Evolutionary conservation across 1,140 invertebrate species (phyloP).

Genomic region (Leptopilina clavipes): DNA sequence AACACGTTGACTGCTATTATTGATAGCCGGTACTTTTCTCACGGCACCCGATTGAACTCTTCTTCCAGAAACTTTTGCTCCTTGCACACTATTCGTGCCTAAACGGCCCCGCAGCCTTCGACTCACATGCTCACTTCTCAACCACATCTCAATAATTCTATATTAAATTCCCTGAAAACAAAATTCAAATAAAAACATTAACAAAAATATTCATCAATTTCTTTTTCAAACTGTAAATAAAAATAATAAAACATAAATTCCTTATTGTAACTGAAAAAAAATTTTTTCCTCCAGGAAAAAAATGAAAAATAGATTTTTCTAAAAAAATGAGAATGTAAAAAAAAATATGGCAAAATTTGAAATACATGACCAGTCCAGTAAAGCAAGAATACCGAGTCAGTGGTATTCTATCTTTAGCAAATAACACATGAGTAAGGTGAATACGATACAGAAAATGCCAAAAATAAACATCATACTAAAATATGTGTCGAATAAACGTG

Average conservation of each 20-base stretch:
- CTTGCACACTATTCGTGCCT: conserved; percentile 52
- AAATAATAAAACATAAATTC: background rate
- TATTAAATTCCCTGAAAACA: conserved; percentile 52
- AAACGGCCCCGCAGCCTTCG: conserved; percentile 72
- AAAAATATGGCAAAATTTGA: conserved; percentile 32
- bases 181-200: no score
- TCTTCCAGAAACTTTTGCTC: conserved; percentile 59
- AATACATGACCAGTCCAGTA: conserved; percentile 47
- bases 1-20: conserved; percentile 65
- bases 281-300: no score
- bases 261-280: no score
- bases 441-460: conserved; percentile 32
- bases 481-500: background rate
- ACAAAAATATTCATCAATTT: conserved; percentile 6
- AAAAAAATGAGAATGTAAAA: background rate
- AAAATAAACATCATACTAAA: conserved; percentile 19
- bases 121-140: conserved; percentile 71
- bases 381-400: conserved; percentile 46
- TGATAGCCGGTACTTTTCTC: conserved; percentile 67
- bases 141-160: conserved; percentile 65
- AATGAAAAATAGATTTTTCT: no score
- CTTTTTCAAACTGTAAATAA: background rate
- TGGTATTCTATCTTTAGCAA: conserved; percentile 52
- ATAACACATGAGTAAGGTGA: conserved; percentile 43
- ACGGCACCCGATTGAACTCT: conserved; percentile 64